phyloP scores from a whole-genome alignment of 1,140 invertebrate genomes.

The Camponotus vicinus region DNA sequence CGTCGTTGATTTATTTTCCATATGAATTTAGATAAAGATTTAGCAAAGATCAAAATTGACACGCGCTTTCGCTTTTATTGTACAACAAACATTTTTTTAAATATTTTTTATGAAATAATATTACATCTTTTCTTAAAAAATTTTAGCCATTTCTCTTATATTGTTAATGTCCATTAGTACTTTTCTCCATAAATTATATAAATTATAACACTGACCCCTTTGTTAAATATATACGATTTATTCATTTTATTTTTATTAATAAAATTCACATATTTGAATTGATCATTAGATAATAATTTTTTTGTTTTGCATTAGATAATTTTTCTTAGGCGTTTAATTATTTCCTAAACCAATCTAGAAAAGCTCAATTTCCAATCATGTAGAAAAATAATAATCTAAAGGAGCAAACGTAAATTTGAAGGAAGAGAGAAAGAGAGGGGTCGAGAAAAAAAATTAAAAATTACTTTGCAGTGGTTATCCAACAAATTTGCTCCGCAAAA shows the following conservation, averaged over 20 bases:
- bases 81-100: neutral
- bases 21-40: constrained; percentile 63
- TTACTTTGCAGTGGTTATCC: neutral
- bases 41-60: neutral
- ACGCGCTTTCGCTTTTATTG: neutral
- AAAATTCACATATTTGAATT: no score
- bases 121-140: neutral
- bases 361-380: neutral
- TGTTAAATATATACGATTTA: no score
- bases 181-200: no score
- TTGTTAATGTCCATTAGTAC: neutral
- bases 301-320: no score
- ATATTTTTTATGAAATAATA: neutral
- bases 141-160: neutral
- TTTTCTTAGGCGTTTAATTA: neutral
- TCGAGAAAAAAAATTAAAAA: neutral
- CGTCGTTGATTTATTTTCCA: constrained; percentile 68
- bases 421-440: neutral
- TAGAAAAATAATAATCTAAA: neutral
- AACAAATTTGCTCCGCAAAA: constrained; percentile 4
- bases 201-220: no score
- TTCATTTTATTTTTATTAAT: no score
- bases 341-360: neutral
- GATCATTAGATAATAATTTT: no score
- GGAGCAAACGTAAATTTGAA: neutral